Evolutionary conservation across 2,888 invertebrate species (phyloP), one percentile per base, ranked within the genome.

Genomic region (Criorhina ranunculi): DNA sequence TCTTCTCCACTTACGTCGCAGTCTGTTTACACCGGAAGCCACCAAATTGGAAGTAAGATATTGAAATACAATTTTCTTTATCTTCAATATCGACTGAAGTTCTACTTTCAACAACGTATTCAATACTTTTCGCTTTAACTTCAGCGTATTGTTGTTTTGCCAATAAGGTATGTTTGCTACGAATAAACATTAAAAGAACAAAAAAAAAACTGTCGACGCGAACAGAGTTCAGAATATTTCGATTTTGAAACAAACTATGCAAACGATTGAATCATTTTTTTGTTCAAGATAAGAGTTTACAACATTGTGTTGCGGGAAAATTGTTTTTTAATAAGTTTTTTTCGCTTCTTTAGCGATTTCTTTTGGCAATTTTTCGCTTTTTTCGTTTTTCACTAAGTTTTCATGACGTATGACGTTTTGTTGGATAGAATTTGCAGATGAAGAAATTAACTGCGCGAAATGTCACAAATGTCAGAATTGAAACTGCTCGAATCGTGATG

Each of bases 381-480:
- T 67, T 81, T 60, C 55, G 60, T 49, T 77, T 77, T 81, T 81
- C 81, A 86, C 72, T 76, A 78, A 73, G 66, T 81, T 86, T 86
- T 81, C 76, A 81, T 86, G 86, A 86, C 81, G 86, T 86, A 81
- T 86, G 86, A 85, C 85, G 80, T 85, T 85, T 85, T 75, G 80
- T 75, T 79, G 73, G 73, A 75, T 69, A 62, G 55, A 78, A 82
- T 51, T 82, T 78, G 66, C 57, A 46, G 67, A 67, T 31, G 67
- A 78, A 76, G 40, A 80, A 80, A 75, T 75, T 85, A 75, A 80
- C 70, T 85, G 76, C 85, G 31, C 85, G 85, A 85, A 80, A 75
- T 53, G 51, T 69, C 37, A 66, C n/a, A 79, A 66, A 59, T 70
- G 85, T 76, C 80, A 80, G 37, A 70, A 17, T 15, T 4, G 12